Evolutionary conservation across 2,113 vertebrate genomes (phyloP).

Genomic region (Hippocampus mohnikei): DNA sequence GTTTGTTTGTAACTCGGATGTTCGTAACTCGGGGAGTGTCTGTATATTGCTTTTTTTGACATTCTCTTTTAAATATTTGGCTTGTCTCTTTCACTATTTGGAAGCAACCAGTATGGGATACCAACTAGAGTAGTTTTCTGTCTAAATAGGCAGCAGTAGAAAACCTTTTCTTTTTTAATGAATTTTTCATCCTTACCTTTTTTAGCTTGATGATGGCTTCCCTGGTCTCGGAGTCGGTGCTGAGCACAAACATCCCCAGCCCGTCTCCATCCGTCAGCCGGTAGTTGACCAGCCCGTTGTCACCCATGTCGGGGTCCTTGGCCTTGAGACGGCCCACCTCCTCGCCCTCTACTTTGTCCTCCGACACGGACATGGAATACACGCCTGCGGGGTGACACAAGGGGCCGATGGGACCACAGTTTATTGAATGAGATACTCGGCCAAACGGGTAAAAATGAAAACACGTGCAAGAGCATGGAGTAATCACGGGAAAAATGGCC

Average conservation of each 20-base stretch:
- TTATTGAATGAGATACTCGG: neutral
- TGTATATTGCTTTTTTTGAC: neutral
- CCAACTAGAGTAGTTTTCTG: neutral
- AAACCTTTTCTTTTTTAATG: neutral
- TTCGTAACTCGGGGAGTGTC: no score
- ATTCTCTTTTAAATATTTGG: neutral
- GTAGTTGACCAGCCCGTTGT: slow-evolving; percentile 91
- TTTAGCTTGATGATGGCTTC: slow-evolving; percentile 94
- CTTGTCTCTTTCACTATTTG: neutral
- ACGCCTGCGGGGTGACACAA: slow-evolving; percentile 74
- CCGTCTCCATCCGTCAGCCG: slow-evolving; percentile 89
- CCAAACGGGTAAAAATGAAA: neutral
- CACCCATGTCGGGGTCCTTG: slow-evolving; percentile 90
- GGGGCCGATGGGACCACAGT: neutral
- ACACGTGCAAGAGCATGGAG: no score
- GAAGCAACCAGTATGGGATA: neutral
- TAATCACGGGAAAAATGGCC: neutral
- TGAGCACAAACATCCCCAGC: slow-evolving; percentile 83
- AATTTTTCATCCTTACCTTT: slow-evolving; percentile 74
- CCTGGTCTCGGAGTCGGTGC: slow-evolving; percentile 88
- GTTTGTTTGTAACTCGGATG: no score
- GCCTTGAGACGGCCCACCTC: slow-evolving; percentile 93
- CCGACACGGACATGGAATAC: slow-evolving; percentile 89
- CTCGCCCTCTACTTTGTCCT: slow-evolving; percentile 87
- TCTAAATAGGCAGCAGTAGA: neutral